Conservation (phyloP, 1,140 invertebrate genomes). For the Drosophila teissieri region DNA sequence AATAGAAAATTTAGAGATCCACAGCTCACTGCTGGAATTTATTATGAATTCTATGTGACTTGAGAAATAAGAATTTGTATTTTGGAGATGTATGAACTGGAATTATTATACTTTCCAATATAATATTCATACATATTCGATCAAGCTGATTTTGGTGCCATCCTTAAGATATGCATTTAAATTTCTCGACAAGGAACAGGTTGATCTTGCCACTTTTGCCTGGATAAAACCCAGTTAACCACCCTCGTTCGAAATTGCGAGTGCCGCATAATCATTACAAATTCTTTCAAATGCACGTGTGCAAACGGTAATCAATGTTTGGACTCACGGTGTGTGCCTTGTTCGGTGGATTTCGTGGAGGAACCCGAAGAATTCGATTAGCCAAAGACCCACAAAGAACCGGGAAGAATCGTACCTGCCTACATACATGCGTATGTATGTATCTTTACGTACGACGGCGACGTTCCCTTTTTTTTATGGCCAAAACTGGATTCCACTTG, state of each 20-base stretch:
- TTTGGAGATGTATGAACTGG: no score
- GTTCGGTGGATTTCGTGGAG: constrained; percentile 42
- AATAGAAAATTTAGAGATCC: not conserved
- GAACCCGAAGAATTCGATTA: constrained; percentile 39
- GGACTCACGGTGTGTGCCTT: constrained; percentile 51
- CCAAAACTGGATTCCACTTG: constrained; percentile 76
- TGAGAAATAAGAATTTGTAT: not conserved
- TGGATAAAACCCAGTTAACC: constrained; percentile 21
- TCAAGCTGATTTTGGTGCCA: no score
- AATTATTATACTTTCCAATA: no score
- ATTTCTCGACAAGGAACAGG: no score
- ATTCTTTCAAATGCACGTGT: constrained; percentile 52
- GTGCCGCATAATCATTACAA: constrained; percentile 12
- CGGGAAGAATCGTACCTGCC: constrained; percentile 48
- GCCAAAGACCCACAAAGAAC: constrained; percentile 47
- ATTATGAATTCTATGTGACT: not conserved
- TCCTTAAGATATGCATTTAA: no score
- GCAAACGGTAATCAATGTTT: constrained; percentile 77
- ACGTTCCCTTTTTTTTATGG: constrained; percentile 80
- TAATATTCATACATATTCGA: no score
- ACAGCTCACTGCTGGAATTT: not conserved
- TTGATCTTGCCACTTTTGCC: not conserved
- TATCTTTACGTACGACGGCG: constrained; percentile 16
- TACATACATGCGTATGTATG: not conserved
- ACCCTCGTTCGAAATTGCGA: constrained; percentile 25